phyloP scores from a whole-genome alignment of 2,113 vertebrate species.

The Pelmatolapia mariae region DNA sequence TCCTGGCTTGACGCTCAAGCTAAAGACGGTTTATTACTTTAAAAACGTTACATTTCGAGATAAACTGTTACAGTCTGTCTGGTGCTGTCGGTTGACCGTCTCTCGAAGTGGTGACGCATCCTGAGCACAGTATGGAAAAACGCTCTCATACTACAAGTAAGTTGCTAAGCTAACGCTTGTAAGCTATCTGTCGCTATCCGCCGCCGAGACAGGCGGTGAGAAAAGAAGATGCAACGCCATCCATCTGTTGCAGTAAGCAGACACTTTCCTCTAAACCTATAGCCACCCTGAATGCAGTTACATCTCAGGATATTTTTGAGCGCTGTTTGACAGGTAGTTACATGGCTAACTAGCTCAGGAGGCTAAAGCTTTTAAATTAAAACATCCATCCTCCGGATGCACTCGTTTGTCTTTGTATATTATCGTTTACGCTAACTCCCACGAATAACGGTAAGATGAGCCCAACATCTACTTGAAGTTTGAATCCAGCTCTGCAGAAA shows the following conservation, averaged over 20 bases:
- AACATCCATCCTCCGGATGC: not conserved
- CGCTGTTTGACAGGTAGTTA: not conserved
- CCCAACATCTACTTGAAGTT: not conserved
- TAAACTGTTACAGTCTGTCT: accelerated
- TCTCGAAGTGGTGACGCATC: not conserved
- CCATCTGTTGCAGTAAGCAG: not conserved
- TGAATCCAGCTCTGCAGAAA: not conserved
- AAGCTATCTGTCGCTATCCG: constrained; percentile 23
- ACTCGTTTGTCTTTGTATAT: not conserved
- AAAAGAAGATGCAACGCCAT: not conserved
- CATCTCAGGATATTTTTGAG: not conserved
- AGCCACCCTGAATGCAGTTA: accelerated
- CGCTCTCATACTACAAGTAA: constrained; percentile 42
- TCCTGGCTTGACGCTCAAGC: constrained; percentile 59
- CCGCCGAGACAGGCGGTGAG: not conserved
- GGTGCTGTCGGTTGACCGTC: not conserved
- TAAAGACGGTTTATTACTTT: constrained; percentile 27
- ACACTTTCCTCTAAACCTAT: not conserved
- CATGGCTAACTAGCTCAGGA: not conserved
- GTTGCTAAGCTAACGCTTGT: constrained; percentile 54
- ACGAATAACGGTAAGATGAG: accelerated
- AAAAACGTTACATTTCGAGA: not conserved
- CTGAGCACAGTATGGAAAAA: constrained; percentile 40
- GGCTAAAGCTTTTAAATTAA: not conserved
- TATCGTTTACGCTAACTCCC: accelerated